Conservation (phyloP, 1,140 invertebrate species). For the Sitobion miscanthi region DNA sequence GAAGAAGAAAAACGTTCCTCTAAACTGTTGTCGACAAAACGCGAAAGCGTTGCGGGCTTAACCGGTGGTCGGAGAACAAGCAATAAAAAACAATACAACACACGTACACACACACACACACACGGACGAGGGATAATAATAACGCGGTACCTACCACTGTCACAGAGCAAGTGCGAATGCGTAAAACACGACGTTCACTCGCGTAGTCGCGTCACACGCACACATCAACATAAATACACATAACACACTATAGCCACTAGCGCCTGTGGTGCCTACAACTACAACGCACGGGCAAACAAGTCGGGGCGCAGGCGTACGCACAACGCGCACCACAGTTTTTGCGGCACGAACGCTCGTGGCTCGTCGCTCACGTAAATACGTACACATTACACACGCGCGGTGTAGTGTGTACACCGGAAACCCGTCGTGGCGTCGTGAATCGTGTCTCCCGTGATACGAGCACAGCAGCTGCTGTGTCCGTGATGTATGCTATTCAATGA, state of each 20-base stretch:
- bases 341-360: background rate
- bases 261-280: background rate
- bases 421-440: background rate
- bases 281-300: background rate
- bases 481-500: no score
- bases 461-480: no score
- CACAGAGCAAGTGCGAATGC: background rate
- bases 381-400: background rate
- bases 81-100: background rate
- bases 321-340: background rate
- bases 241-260: background rate
- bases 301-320: background rate
- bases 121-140: background rate
- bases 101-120: background rate
- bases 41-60: background rate
- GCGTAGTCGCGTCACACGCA: slow-evolving; percentile 18
- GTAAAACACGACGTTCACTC: slow-evolving; percentile 49
- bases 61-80: background rate
- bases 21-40: background rate
- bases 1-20: background rate
- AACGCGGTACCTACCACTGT: background rate
- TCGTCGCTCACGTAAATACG: background rate
- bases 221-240: slow-evolving; percentile 31
- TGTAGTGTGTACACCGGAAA: background rate
- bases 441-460: background rate